These are phyloP conservation scores for Synergus laeviventris DNA, from an alignment of 2,888 invertebrate genomes.

Conservation along the genomic window DNA sequence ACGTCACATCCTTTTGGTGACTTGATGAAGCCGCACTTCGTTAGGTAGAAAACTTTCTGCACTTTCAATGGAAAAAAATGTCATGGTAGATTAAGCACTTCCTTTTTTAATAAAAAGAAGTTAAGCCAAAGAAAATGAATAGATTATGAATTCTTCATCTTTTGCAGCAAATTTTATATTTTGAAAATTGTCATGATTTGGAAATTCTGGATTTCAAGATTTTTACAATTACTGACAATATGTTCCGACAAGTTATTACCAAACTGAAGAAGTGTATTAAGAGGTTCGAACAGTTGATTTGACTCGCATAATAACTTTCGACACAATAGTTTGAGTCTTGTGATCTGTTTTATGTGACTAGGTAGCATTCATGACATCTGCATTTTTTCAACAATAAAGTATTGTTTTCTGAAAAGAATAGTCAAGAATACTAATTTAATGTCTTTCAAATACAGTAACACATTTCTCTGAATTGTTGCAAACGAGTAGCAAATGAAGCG, in stretches of 20 bases:
- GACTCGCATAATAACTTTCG: background rate
- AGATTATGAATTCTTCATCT: background rate
- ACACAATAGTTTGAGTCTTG: constrained; percentile 38
- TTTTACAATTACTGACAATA: too few species aligned
- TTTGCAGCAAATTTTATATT: background rate
- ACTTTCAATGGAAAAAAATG: constrained; percentile 33
- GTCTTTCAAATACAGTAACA: constrained; percentile 37
- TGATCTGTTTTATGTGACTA: background rate
- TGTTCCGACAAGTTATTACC: too few species aligned
- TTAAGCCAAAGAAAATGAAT: background rate
- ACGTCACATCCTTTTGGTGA: constrained; percentile 41
- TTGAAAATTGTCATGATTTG: background rate
- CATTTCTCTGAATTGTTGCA: constrained; percentile 10
- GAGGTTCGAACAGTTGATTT: background rate
- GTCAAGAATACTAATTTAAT: constrained; percentile 58
- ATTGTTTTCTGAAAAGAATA: constrained; percentile 48
- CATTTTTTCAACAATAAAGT: constrained; percentile 56
- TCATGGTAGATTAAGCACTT: constrained; percentile 17
- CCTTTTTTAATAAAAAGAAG: constrained; percentile 4
- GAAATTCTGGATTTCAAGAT: too few species aligned
- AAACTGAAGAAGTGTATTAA: background rate
- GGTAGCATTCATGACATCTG: constrained; percentile 54
- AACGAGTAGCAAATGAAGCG: constrained; percentile 8
- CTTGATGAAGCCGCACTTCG: constrained; percentile 37
- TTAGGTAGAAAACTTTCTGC: constrained; percentile 46